Percentiles rank a stretch among this genome's conserved stretches.
These are phyloP conservation scores for Spea bombifrons DNA, from an alignment of 2,113 vertebrate species.

Conservation along the genomic window DNA sequence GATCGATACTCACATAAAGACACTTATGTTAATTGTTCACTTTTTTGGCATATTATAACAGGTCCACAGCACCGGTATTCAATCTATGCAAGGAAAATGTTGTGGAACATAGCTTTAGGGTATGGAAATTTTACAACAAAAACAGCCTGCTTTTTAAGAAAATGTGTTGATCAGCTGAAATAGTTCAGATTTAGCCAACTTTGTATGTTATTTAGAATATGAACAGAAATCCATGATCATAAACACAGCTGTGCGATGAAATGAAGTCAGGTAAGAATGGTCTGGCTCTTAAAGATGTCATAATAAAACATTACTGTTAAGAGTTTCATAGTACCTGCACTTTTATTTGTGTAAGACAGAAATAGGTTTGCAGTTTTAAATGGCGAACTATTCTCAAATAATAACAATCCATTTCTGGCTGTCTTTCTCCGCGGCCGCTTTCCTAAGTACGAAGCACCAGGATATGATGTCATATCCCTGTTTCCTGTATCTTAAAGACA, in stretches of 20 bases:
- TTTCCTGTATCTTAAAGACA: too few relatives aligned
- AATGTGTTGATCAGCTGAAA: conserved; percentile 24
- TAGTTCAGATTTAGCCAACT: conserved; percentile 11
- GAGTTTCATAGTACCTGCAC: neutral
- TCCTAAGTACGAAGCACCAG: too few relatives aligned
- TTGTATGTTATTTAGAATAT: conserved; percentile 35
- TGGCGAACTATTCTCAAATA: too few relatives aligned
- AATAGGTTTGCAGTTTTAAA: too few relatives aligned
- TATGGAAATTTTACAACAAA: conserved; percentile 21
- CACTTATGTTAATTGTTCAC: neutral
- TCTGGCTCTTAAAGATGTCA: neutral
- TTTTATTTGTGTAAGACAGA: neutral
- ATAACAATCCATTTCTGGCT: too few relatives aligned
- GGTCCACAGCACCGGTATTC: neutral
- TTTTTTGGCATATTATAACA: neutral
- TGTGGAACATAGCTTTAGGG: neutral
- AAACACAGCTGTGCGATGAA: conserved; percentile 13
- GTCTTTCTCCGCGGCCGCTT: too few relatives aligned
- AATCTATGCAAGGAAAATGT: neutral
- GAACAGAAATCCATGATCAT: conserved; percentile 12
- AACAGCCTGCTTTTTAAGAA: conserved; percentile 24
- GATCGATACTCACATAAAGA: neutral
- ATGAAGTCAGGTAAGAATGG: conserved; percentile 6
- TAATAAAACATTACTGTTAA: neutral
- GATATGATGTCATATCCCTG: too few relatives aligned